A percentile compares a stretch with the other conserved stretches of the same genome.
Conservation (phyloP, 2,888 invertebrate species). For the Mongoloraphidia duomilia region DNA sequence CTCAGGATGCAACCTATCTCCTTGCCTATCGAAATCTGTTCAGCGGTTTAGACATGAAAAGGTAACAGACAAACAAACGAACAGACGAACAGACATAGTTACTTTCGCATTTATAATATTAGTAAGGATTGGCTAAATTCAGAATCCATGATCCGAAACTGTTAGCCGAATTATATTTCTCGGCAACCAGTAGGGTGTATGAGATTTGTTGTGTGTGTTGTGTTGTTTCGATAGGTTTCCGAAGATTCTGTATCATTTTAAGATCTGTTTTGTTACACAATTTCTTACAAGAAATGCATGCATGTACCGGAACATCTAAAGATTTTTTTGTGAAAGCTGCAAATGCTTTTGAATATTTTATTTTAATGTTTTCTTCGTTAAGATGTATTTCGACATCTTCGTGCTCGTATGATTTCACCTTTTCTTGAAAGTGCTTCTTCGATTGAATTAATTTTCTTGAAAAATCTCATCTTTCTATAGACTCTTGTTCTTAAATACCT, state of each 20-base stretch:
- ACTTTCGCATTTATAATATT: too few relatives aligned
- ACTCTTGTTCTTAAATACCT: constrained; percentile 9
- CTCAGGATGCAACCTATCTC: too few relatives aligned
- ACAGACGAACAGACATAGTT: too few relatives aligned
- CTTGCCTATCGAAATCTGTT: too few relatives aligned
- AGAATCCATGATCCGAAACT: too few relatives aligned
- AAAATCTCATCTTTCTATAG: constrained; percentile 2
- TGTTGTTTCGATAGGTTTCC: constrained; percentile 7
- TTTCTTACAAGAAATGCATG: constrained; percentile 15
- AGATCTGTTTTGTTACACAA: constrained; percentile 12
- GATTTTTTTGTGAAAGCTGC: constrained; percentile 10
- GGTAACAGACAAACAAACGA: too few relatives aligned
- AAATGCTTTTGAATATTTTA: constrained; percentile 10
- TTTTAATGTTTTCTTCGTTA: constrained; percentile 11
- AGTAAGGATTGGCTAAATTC: too few relatives aligned
- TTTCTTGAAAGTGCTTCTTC: constrained; percentile 9
- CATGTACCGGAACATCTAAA: constrained; percentile 10
- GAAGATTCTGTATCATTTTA: constrained; percentile 5
- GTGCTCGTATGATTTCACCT: too few relatives aligned
- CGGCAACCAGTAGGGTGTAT: too few relatives aligned
- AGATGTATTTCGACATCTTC: constrained; percentile 10
- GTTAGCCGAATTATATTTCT: too few relatives aligned
- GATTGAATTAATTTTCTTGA: not conserved
- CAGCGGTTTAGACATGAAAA: too few relatives aligned
- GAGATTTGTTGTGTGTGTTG: too few relatives aligned